A percentile compares a stretch with the other conserved stretches of the same genome.
Evolutionary conservation across 2,888 invertebrate genomes (phyloP).

Genomic region (Trichogramma dendrolimi): DNA sequence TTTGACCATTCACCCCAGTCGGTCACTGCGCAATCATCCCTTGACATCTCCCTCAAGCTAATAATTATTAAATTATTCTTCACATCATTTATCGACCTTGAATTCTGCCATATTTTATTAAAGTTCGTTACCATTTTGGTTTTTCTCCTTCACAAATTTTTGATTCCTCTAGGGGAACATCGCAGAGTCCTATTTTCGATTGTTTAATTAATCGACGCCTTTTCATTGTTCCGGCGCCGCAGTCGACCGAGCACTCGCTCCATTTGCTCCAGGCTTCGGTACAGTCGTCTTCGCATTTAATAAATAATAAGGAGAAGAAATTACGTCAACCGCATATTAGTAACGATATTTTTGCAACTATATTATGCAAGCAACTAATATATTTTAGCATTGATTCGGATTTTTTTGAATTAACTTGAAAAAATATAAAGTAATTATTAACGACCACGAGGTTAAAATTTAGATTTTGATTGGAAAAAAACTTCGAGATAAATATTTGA

Average conservation of each 20-base stretch:
- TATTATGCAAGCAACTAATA: neutral
- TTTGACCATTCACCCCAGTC: conserved; percentile 23
- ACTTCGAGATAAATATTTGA: too few relatives aligned
- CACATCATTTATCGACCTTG: too few relatives aligned
- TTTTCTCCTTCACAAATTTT: conserved; percentile 1
- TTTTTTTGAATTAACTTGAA: too few relatives aligned
- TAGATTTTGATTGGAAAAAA: too few relatives aligned
- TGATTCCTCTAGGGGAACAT: neutral
- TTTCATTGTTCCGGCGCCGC: conserved; percentile 8
- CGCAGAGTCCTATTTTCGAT: neutral
- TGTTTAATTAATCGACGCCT: neutral
- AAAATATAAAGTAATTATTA: too few relatives aligned
- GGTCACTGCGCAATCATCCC: conserved; percentile 12
- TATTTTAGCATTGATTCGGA: neutral
- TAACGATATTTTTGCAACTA: neutral
- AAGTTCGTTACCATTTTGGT: neutral
- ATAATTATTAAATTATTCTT: neutral
- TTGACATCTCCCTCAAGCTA: conserved; percentile 1
- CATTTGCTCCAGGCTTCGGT: conserved; percentile 11
- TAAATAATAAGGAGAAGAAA: neutral
- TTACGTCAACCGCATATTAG: neutral
- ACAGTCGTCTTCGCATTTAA: conserved; percentile 8
- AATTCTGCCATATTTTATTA: too few relatives aligned
- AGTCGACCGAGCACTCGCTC: conserved; percentile 11
- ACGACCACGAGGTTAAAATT: too few relatives aligned